Evolutionary conservation across 2,888 invertebrate species (phyloP).

Genomic region (Drosophila hamatofila): DNA sequence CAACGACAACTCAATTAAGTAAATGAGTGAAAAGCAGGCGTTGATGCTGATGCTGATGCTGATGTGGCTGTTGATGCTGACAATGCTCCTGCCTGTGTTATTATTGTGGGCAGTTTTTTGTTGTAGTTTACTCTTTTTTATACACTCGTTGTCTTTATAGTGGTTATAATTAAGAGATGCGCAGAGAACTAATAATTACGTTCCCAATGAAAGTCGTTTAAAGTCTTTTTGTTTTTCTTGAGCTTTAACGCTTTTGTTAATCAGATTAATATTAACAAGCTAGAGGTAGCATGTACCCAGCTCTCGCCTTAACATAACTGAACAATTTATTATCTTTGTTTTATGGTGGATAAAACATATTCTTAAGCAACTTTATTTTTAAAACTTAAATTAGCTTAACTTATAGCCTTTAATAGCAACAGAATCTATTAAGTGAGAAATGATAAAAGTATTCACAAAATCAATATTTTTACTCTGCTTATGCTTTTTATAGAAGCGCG

Average conservation of each 20-base stretch:
- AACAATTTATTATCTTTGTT: neutral
- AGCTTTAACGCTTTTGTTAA: neutral
- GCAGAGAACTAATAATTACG: neutral
- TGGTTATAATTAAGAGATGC: conserved; percentile 16
- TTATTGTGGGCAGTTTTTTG: conserved; percentile 12
- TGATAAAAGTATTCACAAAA: neutral
- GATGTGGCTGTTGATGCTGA: conserved; percentile 19
- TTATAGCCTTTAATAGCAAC: neutral
- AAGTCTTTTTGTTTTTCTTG: neutral
- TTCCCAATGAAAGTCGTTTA: neutral
- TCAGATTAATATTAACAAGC: neutral
- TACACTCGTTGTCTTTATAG: conserved; percentile 5
- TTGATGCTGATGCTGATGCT: conserved; percentile 35
- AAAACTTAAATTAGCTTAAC: neutral
- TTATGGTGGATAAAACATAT: neutral
- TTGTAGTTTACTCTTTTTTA: conserved; percentile 9
- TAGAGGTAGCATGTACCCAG: neutral
- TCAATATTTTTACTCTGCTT: neutral
- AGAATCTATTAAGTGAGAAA: neutral
- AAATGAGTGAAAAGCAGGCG: conserved; percentile 65
- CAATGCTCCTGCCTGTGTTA: conserved; percentile 20
- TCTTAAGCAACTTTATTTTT: neutral
- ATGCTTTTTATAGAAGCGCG: neutral
- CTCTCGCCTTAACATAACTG: neutral
- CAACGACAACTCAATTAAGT: conserved; percentile 72